Percentiles rank a stretch among this genome's conserved stretches.
Conservation (phyloP, 2,888 invertebrate genomes). For the Drosophila mimetica region DNA sequence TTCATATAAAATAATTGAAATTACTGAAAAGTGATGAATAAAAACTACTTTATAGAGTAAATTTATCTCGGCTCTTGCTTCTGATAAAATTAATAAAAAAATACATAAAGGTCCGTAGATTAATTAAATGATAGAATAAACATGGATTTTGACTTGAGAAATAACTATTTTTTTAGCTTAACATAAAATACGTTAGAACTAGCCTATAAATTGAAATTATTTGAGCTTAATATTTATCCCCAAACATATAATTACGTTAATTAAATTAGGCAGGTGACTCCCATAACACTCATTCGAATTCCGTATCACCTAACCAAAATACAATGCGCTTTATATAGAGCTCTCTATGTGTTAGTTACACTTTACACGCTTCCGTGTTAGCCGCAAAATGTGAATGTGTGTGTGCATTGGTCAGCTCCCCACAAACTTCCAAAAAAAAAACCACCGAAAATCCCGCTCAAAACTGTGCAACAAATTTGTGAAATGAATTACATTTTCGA, state of each 20-base stretch:
- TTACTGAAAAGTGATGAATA: too few species aligned
- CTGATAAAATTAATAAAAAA: too few species aligned
- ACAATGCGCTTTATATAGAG: conserved; percentile 20
- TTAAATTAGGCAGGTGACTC: background rate
- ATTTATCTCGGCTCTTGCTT: too few species aligned
- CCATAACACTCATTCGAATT: conserved; percentile 1
- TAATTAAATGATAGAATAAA: too few species aligned
- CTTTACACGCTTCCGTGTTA: conserved; percentile 17
- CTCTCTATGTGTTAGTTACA: conserved; percentile 19
- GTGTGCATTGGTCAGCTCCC: conserved; percentile 1
- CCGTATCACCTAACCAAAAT: conserved; percentile 8
- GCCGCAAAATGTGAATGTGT: conserved; percentile 17
- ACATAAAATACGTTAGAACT: too few species aligned
- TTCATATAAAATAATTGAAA: too few species aligned
- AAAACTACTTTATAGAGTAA: too few species aligned
- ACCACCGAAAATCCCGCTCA: background rate
- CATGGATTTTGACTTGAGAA: background rate
- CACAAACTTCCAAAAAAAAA: background rate
- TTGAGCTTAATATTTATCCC: background rate
- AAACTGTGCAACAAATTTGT: conserved; percentile 19
- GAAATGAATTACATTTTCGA: conserved; percentile 41
- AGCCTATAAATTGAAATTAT: background rate
- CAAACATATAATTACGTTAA: background rate
- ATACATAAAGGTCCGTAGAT: too few species aligned
- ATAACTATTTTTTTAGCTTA: background rate